These are phyloP conservation scores for Vombatus ursinus DNA, from an alignment of 2,113 vertebrate genomes.

Conservation along the genomic window DNA sequence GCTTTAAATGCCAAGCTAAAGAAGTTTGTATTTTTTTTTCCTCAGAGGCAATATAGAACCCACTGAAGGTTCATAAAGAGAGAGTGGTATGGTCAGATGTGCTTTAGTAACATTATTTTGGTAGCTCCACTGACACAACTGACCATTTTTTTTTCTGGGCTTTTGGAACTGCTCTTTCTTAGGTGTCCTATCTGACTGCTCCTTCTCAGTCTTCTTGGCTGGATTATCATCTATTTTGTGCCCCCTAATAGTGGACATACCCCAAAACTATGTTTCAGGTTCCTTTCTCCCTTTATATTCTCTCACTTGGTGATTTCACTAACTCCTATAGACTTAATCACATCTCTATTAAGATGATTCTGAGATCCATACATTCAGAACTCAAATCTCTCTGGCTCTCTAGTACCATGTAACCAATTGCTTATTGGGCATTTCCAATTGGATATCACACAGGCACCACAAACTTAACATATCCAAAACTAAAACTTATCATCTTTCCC, in stretches of 20 bases:
- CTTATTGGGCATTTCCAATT: too few relatives aligned
- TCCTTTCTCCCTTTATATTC: neutral
- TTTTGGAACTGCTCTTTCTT: neutral
- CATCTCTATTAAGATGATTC: too few relatives aligned
- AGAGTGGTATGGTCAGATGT: neutral
- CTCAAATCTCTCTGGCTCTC: too few relatives aligned
- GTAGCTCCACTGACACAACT: neutral
- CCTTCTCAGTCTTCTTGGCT: neutral
- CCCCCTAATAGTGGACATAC: neutral
- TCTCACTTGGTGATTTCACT: too few relatives aligned
- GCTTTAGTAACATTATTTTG: neutral
- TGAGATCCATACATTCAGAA: too few relatives aligned
- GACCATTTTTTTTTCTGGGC: neutral
- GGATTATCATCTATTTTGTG: neutral
- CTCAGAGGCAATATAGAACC: neutral
- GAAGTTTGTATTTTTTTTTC: neutral
- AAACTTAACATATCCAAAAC: too few relatives aligned
- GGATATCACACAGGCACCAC: too few relatives aligned
- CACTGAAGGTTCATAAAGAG: neutral
- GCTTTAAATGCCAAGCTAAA: neutral
- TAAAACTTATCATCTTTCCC: neutral
- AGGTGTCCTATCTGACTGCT: neutral
- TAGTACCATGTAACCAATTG: too few relatives aligned
- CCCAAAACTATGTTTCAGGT: neutral
- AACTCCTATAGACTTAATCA: too few relatives aligned